Evolutionary conservation across 2,888 invertebrate genomes (phyloP), one percentile per base, ranked within the genome.

Genomic region (Eilema depressum): DNA sequence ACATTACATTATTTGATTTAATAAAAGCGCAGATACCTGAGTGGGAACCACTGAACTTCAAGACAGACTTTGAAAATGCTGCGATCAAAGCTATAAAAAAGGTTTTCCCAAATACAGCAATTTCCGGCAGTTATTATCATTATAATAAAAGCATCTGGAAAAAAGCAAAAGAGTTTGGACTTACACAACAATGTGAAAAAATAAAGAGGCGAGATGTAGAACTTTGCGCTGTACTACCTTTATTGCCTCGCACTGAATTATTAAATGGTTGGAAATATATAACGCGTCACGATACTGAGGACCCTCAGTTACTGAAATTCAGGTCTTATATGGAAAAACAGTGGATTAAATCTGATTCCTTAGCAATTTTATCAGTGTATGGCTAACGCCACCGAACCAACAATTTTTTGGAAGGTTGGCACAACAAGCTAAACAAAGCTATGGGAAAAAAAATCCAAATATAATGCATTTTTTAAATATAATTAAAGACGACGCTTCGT

Each of bases 71-170:
- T 57, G 70, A 63, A 63, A 66, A 57, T 67, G 67, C 70, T 57
- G 67, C 67, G 33, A 70, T 67, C 30, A 70, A 71, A 63, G 71
- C 71, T 64, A 63, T 71, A 68, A 71, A 68, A 71, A 68, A 68
- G 12, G 30, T 63, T 8, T 71, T 68, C 37, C 68, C 71, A 67
- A 67, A 64, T 63, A 68, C 64, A 63, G 33, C 28, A 59, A 63
- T 68, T 63, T 26, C 59, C 41, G 17, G 41, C 41, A 33, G 71
- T 59, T 71, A 71, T 67, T 71, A 67, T 33, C 67, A 71, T 63
- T 71, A 71, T 64, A 68, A 68, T 64, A 71, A 68, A 63, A 65
- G 64, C 47, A 64, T 68, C 30, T 68, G 71, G 64, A 71, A 64
- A 59, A 71, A 64, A 68, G 67, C 68, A 64, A 68, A 64, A 64